These are phyloP conservation scores for Meda fulgida DNA, from an alignment of 2,797 vertebrate genomes.

Conservation along the genomic window DNA sequence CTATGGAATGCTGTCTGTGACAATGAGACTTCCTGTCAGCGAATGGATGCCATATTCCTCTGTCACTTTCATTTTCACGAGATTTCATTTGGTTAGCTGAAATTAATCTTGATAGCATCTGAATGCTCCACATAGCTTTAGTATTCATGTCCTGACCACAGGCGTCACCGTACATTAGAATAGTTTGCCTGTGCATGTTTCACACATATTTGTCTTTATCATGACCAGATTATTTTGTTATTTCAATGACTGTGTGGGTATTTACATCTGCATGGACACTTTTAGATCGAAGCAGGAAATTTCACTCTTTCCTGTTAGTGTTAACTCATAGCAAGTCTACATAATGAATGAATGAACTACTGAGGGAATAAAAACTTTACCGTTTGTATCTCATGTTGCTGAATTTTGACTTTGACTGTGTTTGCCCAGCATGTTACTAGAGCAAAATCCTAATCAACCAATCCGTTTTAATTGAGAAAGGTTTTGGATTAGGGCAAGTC, in stretches of 20 bases:
- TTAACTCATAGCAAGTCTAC: conserved; percentile 61
- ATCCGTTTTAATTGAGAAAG: not conserved
- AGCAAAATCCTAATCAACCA: not conserved
- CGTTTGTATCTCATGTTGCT: not conserved
- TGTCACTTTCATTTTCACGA: conserved; percentile 2
- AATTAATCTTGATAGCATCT: not conserved
- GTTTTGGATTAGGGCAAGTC: not conserved
- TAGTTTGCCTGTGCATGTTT: not conserved
- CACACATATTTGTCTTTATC: not conserved
- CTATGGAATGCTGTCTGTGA: not conserved
- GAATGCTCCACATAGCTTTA: conserved; percentile 1
- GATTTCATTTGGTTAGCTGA: conserved; percentile 15
- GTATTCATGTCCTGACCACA: not conserved
- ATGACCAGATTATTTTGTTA: conserved; percentile 1
- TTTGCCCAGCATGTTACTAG: not conserved
- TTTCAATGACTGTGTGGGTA: conserved; percentile 6
- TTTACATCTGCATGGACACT: conserved; percentile 57
- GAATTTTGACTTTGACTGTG: not conserved
- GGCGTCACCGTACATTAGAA: not conserved
- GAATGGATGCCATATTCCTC: not conserved
- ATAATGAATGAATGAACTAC: conserved; percentile 15
- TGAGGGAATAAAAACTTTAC: conserved; percentile 60
- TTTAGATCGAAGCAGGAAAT: conserved; percentile 70
- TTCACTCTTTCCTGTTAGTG: conserved; percentile 70
- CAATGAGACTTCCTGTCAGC: conserved; percentile 36